phyloP scores from a whole-genome alignment of 2,888 invertebrate genomes.

The Ischnura elegans region DNA sequence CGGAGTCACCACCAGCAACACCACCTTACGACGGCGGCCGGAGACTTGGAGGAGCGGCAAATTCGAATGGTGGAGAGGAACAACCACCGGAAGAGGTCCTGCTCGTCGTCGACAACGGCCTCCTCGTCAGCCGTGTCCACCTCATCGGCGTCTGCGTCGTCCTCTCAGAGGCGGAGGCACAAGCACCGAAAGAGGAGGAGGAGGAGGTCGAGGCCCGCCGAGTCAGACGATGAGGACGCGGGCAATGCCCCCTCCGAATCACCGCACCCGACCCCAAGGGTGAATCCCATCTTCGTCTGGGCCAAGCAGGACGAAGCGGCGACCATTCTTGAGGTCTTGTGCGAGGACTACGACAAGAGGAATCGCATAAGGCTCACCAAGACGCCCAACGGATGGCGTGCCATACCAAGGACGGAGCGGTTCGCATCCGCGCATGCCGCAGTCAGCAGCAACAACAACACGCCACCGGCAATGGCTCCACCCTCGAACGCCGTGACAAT shows the following conservation, averaged over 20 bases:
- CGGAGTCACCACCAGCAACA: background rate
- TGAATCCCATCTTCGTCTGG: constrained; percentile 92
- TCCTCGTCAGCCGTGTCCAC: constrained; percentile 70
- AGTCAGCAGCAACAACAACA: constrained; percentile 68
- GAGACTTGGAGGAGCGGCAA: constrained; percentile 52
- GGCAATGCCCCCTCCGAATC: background rate
- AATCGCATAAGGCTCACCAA: constrained; percentile 91
- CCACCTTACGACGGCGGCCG: background rate
- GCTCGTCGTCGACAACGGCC: constrained; percentile 68
- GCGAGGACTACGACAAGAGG: constrained; percentile 92
- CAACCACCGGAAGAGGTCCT: constrained; percentile 55
- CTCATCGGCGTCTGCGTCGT: constrained; percentile 72
- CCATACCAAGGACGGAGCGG: constrained; percentile 88
- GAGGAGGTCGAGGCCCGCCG: constrained; percentile 75
- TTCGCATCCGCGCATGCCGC: constrained; percentile 76
- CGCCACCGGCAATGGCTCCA: constrained; percentile 49
- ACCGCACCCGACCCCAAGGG: constrained; percentile 78
- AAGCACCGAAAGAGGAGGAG: constrained; percentile 75
- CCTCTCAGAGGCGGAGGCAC: constrained; percentile 77
- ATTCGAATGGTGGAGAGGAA: constrained; percentile 61
- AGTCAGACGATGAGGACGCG: constrained; percentile 36
- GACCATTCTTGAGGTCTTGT: constrained; percentile 89
- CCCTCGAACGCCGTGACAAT: constrained; percentile 48
- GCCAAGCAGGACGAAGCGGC: constrained; percentile 88
- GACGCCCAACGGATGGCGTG: constrained; percentile 90